Evolutionary conservation across 2,888 invertebrate species (phyloP).

Genomic region (Andrena flavipes): DNA sequence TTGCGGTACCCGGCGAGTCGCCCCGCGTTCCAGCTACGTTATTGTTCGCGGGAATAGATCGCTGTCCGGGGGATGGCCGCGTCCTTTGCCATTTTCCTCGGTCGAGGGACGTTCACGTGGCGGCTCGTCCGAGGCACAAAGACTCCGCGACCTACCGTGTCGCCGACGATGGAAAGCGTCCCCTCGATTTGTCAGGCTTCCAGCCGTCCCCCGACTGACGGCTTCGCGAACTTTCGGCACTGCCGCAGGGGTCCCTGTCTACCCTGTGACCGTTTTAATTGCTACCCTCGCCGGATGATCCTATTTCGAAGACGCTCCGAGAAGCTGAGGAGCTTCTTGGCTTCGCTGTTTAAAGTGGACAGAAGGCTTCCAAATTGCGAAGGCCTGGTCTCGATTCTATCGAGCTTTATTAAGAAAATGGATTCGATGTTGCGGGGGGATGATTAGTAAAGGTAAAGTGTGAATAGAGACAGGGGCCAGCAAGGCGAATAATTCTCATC

Average conservation of each 20-base stretch:
- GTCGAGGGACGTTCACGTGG: not conserved
- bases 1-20: not conserved
- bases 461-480: not conserved
- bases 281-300: conserved; percentile 9
- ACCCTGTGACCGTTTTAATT: conserved; percentile 42
- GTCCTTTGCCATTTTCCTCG: conserved; percentile 27
- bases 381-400: too few species aligned
- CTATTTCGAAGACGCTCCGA: not conserved
- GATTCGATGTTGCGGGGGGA: too few species aligned
- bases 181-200: conserved; percentile 49
- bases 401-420: too few species aligned
- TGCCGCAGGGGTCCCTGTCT: not conserved
- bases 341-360: too few species aligned
- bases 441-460: too few species aligned
- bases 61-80: conserved; percentile 8
- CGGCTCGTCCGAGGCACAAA: conserved; percentile 20
- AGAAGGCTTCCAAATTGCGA: too few species aligned
- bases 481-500: not conserved
- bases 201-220: conserved; percentile 14
- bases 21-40: not conserved
- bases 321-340: too few species aligned
- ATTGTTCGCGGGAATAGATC: conserved; percentile 20
- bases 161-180: conserved; percentile 5
- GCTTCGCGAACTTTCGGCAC: conserved; percentile 10
- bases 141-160: not conserved